Percentiles rank a stretch among this genome's conserved stretches.
These are phyloP conservation scores for Drosophila meridionalis DNA, from an alignment of 2,888 invertebrate species.

Conservation along the genomic window DNA sequence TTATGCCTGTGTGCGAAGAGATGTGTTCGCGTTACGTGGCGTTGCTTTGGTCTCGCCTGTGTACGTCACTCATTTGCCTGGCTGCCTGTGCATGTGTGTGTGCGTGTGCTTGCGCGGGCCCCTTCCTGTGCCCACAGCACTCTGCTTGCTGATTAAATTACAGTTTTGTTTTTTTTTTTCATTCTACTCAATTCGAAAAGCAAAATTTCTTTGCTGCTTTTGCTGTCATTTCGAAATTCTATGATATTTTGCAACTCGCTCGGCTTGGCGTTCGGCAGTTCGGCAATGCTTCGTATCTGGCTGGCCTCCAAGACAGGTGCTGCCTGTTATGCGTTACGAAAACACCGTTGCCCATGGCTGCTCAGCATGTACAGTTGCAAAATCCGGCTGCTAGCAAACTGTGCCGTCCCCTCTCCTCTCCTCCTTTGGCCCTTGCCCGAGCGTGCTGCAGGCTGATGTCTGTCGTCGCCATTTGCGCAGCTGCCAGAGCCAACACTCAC, in stretches of 20 bases:
- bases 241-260: conserved; percentile 28
- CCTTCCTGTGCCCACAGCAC: conserved; percentile 29
- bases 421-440: conserved; percentile 11
- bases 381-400: conserved; percentile 34
- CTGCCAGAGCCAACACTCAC: conserved; percentile 49
- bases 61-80: conserved; percentile 52
- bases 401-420: neutral
- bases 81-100: conserved; percentile 8
- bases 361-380: conserved; percentile 65
- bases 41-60: conserved; percentile 68
- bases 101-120: conserved; percentile 7
- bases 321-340: conserved; percentile 77
- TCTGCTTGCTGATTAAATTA: conserved; percentile 73
- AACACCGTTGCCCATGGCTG: conserved; percentile 26
- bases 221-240: conserved; percentile 39
- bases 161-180: conserved; percentile 46
- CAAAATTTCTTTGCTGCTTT: conserved; percentile 28
- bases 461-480: conserved; percentile 78
- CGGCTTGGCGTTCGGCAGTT: conserved; percentile 15
- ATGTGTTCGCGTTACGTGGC: conserved; percentile 44
- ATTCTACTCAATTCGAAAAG: conserved; percentile 33
- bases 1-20: conserved; percentile 19
- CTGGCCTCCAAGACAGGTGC: conserved; percentile 80
- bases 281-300: conserved; percentile 17
- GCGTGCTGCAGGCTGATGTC: conserved; percentile 66